Percentiles rank a stretch among this genome's conserved stretches.
These are phyloP conservation scores for Phortica okadai DNA, from an alignment of 2,888 invertebrate species.

Conservation along the genomic window DNA sequence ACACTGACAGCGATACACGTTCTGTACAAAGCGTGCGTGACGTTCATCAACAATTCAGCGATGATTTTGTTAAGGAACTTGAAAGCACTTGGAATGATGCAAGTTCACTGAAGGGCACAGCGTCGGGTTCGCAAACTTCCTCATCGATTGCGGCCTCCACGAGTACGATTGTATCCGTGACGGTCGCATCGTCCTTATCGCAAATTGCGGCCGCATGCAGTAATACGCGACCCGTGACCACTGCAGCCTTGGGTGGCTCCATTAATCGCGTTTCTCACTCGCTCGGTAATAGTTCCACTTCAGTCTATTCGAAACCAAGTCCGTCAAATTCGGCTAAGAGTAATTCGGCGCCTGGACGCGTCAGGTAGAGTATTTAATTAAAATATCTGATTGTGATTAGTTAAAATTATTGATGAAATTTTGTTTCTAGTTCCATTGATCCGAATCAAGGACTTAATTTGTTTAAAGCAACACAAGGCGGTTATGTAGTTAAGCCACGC, in stretches of 20 bases:
- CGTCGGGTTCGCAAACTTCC: conserved; percentile 53
- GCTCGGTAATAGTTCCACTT: conserved; percentile 76
- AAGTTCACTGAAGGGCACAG: conserved; percentile 50
- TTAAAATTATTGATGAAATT: conserved; percentile 25
- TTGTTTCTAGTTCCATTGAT: conserved; percentile 74
- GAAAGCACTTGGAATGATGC: conserved; percentile 85
- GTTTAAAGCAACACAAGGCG: conserved; percentile 78
- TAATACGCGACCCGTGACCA: conserved; percentile 67
- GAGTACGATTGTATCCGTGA: conserved; percentile 67
- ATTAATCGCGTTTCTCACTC: conserved; percentile 75
- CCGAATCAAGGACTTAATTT: conserved; percentile 76
- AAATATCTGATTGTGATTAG: conserved; percentile 43
- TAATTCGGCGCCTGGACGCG: conserved; percentile 76
- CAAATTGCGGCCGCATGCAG: conserved; percentile 63
- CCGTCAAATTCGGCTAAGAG: conserved; percentile 77
- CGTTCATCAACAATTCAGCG: conserved; percentile 73
- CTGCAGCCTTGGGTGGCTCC: conserved; percentile 66
- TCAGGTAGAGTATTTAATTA: conserved; percentile 61
- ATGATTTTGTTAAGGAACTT: conserved; percentile 80
- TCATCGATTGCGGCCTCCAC: conserved; percentile 61
- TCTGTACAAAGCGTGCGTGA: conserved; percentile 72
- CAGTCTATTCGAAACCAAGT: conserved; percentile 76
- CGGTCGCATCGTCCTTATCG: conserved; percentile 59
- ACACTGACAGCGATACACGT: conserved; percentile 72
- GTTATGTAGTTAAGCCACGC: conserved; percentile 80